These are phyloP conservation scores for Tridacna gigas DNA, from an alignment of 2,888 invertebrate genomes.

Conservation along the genomic window DNA sequence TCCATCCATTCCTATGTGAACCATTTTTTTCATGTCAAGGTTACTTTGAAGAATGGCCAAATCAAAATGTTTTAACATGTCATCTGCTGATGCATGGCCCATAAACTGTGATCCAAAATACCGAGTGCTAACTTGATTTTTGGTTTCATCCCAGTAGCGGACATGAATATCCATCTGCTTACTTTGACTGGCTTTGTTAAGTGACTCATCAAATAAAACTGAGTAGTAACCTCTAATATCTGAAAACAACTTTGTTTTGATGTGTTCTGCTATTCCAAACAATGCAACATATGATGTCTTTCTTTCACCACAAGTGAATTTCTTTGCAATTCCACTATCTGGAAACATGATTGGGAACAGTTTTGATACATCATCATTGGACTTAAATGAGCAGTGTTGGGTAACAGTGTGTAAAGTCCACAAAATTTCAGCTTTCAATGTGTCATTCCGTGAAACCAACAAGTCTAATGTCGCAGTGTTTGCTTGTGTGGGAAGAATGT, in stretches of 20 bases:
- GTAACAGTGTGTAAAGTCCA: no score
- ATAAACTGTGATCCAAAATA: constrained; percentile 30
- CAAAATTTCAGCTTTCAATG: no score
- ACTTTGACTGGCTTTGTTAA: no score
- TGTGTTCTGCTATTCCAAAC: constrained; percentile 41
- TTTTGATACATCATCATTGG: no score
- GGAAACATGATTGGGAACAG: no score
- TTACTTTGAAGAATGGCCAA: neutral
- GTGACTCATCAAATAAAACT: constrained; percentile 32
- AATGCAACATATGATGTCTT: constrained; percentile 28
- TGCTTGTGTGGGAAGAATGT: no score
- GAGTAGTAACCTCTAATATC: constrained; percentile 5
- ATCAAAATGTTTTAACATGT: constrained; percentile 30
- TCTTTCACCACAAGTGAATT: no score
- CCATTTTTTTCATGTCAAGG: constrained; percentile 23
- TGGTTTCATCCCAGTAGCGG: constrained; percentile 23
- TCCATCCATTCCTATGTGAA: constrained; percentile 55
- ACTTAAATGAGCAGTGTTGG: no score
- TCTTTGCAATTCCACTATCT: no score
- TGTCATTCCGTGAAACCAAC: constrained; percentile 19
- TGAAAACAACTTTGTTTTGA: no score
- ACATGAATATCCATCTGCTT: no score
- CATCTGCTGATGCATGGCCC: constrained; percentile 28
- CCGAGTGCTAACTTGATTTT: neutral
- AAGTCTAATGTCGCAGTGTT: neutral